A percentile compares a stretch with the other conserved stretches of the same genome.
phyloP scores from a whole-genome alignment of 2,797 vertebrate species.

The Apogon talboti region DNA sequence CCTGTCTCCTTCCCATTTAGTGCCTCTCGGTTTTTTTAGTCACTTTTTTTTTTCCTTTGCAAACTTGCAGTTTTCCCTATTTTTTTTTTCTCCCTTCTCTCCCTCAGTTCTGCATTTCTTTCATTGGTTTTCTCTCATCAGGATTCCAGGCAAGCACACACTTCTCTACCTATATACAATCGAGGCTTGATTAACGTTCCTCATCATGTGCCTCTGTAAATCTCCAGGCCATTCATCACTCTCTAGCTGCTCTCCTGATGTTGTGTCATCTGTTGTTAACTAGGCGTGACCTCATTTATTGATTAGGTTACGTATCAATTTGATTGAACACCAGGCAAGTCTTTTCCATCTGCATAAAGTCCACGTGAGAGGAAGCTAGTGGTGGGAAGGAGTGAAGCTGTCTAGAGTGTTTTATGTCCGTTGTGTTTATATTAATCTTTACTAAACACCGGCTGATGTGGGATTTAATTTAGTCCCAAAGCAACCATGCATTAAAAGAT shows the following conservation, averaged over 20 bases:
- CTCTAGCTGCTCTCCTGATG: conserved; percentile 6
- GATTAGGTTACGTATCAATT: conserved; percentile 32
- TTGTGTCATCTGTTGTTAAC: conserved; percentile 30
- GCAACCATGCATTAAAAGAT: neutral
- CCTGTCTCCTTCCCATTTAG: too few relatives aligned
- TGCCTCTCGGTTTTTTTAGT: neutral
- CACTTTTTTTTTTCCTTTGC: neutral
- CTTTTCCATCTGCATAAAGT: conserved; percentile 9
- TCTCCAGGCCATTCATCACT: conserved; percentile 23
- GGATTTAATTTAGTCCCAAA: neutral
- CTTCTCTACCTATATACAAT: conserved; percentile 19
- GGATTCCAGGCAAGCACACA: neutral
- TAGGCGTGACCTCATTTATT: conserved; percentile 27
- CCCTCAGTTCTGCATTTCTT: neutral
- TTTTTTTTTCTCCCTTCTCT: neutral
- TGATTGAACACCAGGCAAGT: conserved; percentile 18
- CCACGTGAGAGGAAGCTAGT: neutral
- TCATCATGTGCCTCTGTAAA: conserved; percentile 20
- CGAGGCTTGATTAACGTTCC: conserved; percentile 29
- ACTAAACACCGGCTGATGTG: neutral
- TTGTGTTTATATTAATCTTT: neutral
- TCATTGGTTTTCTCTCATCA: neutral
- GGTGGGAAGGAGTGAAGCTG: neutral
- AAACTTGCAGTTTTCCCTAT: too few relatives aligned
- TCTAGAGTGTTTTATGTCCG: neutral